Percentiles rank a stretch among this genome's conserved stretches.
phyloP scores from a whole-genome alignment of 1,140 invertebrate species.

The Thaumetopoea pityocampa region DNA sequence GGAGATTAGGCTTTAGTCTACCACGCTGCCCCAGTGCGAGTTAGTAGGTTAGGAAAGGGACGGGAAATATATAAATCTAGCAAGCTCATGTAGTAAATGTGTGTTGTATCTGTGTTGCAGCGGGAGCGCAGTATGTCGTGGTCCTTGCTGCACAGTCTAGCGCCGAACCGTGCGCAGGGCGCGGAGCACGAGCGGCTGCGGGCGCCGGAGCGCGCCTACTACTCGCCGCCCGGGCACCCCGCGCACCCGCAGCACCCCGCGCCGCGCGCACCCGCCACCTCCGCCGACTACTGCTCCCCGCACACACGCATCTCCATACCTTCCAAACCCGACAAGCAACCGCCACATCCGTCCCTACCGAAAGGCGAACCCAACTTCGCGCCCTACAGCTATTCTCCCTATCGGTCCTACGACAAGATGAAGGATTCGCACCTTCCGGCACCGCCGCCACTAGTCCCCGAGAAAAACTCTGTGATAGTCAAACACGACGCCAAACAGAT shows the following conservation, averaged over 20 bases:
- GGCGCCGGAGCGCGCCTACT: constrained; percentile 49
- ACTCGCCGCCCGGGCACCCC: constrained; percentile 33
- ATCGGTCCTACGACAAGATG: constrained; percentile 64
- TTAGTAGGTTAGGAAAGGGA: too few relatives aligned
- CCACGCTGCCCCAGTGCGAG: too few relatives aligned
- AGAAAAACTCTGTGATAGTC: constrained; percentile 87
- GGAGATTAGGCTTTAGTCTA: too few relatives aligned
- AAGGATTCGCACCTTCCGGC: constrained; percentile 77
- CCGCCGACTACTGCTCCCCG: constrained; percentile 36
- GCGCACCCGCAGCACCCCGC: constrained; percentile 29
- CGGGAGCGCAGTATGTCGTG: constrained; percentile 69
- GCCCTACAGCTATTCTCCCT: constrained; percentile 78
- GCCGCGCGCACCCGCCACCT: constrained; percentile 73
- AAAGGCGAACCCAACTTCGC: constrained; percentile 86
- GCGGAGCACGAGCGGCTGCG: constrained; percentile 62
- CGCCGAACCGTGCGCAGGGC: constrained; percentile 45
- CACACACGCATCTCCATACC: constrained; percentile 41
- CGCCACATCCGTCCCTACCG: constrained; percentile 77
- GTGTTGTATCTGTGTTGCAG: constrained; percentile 41
- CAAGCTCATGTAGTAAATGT: constrained; percentile 1
- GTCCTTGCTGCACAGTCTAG: constrained; percentile 72
- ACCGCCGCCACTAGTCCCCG: constrained; percentile 78
- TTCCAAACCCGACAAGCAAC: constrained; percentile 77
- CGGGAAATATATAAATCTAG: too few relatives aligned
- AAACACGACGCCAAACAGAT: constrained; percentile 83